Percentiles rank a stretch among this genome's conserved stretches.
These are phyloP conservation scores for Drosophila barbarae DNA, from an alignment of 2,888 invertebrate species.

Conservation along the genomic window DNA sequence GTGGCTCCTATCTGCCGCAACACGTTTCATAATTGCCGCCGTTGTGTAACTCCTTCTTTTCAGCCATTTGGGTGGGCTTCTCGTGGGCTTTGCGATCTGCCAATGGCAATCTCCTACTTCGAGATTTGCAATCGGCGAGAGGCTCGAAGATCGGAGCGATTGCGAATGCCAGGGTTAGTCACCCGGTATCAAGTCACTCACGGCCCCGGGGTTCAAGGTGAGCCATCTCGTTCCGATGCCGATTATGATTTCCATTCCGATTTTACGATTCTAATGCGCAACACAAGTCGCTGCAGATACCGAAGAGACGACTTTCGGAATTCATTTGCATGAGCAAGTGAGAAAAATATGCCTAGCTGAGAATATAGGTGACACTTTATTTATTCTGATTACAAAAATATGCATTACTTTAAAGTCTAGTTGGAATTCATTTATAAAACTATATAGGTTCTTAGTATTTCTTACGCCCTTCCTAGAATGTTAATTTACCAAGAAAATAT, in stretches of 20 bases:
- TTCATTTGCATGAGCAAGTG: slow-evolving; percentile 10
- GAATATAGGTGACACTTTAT: not conserved
- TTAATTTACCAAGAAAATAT: not conserved
- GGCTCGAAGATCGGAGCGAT: slow-evolving; percentile 34
- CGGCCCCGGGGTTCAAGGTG: slow-evolving; percentile 62
- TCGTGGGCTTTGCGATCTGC: slow-evolving; percentile 43
- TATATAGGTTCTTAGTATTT: not conserved
- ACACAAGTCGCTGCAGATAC: slow-evolving; percentile 18
- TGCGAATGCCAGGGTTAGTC: slow-evolving; percentile 51
- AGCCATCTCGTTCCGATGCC: slow-evolving; percentile 36
- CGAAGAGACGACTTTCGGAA: slow-evolving; percentile 8
- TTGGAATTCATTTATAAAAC: not conserved
- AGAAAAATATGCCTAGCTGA: not conserved
- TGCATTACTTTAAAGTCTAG: not conserved
- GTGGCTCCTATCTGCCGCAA: slow-evolving; percentile 56
- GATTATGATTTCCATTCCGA: slow-evolving; percentile 40
- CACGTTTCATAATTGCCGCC: slow-evolving; percentile 67
- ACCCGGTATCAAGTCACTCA: slow-evolving; percentile 28
- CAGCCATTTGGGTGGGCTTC: slow-evolving; percentile 50
- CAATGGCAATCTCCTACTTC: not conserved
- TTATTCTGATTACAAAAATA: not conserved
- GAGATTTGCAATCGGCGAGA: slow-evolving; percentile 8
- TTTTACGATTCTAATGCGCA: slow-evolving; percentile 62
- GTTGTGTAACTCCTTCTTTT: slow-evolving; percentile 36
- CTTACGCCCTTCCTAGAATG: not conserved